These are phyloP conservation scores for Vanessa cardui DNA, from an alignment of 2,888 invertebrate genomes.

Conservation along the genomic window DNA sequence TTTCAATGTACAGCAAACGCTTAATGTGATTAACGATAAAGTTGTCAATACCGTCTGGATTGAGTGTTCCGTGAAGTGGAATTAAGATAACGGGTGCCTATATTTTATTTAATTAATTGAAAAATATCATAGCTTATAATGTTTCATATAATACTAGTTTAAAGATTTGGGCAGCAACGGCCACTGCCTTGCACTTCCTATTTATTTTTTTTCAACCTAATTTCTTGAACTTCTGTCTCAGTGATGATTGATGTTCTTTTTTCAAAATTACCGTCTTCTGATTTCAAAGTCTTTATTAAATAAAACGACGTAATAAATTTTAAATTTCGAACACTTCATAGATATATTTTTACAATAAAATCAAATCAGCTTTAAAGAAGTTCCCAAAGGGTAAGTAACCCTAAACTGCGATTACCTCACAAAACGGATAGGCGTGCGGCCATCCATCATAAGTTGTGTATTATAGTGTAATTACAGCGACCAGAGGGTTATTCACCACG, in stretches of 20 bases:
- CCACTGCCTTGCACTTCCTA: too few relatives aligned
- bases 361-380: slow-evolving; percentile 31
- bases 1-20: neutral
- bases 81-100: slow-evolving; percentile 16
- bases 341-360: slow-evolving; percentile 1
- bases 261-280: too few relatives aligned
- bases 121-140: neutral
- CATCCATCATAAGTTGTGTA: slow-evolving; percentile 50
- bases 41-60: slow-evolving; percentile 39
- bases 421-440: slow-evolving; percentile 48
- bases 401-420: slow-evolving; percentile 44
- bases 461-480: slow-evolving; percentile 51
- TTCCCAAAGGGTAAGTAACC: slow-evolving; percentile 45
- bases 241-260: too few relatives aligned
- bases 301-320: neutral
- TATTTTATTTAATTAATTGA: slow-evolving; percentile 6
- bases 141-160: too few relatives aligned
- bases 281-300: too few relatives aligned
- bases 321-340: neutral
- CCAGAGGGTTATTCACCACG: slow-evolving; percentile 32
- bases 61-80: slow-evolving; percentile 29
- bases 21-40: slow-evolving; percentile 36
- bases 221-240: too few relatives aligned
- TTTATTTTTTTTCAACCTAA: too few relatives aligned
- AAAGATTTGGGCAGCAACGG: too few relatives aligned